Percentiles rank a stretch among this genome's conserved stretches.
phyloP scores from a whole-genome alignment of 2,888 invertebrate species.

The Papilio protenor region DNA sequence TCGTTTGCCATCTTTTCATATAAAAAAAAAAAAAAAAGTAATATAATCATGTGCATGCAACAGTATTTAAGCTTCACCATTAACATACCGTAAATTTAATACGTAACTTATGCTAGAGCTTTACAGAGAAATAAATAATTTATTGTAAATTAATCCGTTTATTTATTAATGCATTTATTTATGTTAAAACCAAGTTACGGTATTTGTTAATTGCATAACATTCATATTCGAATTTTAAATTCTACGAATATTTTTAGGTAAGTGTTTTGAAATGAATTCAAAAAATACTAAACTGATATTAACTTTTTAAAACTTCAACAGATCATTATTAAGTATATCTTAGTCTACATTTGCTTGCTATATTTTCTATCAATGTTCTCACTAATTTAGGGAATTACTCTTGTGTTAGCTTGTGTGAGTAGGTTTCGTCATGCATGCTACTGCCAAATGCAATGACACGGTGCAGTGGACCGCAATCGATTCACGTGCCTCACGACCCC shows the following conservation, averaged over 20 bases:
- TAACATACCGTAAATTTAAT: neutral
- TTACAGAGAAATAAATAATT: neutral
- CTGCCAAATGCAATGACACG: slow-evolving; percentile 24
- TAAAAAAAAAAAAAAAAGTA: too few species aligned
- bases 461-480: slow-evolving; percentile 6
- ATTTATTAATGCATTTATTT: neutral
- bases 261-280: too few species aligned
- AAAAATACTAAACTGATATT: too few species aligned
- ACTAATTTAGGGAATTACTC: neutral
- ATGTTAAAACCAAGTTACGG: neutral
- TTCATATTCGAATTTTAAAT: neutral
- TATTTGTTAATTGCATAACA: neutral
- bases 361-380: neutral
- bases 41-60: neutral
- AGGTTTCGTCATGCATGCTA: neutral
- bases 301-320: too few species aligned
- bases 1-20: too few species aligned
- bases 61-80: neutral
- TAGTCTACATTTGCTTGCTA: too few species aligned
- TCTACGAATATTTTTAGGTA: neutral
- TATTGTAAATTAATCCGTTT: neutral
- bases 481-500: neutral
- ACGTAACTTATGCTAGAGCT: neutral
- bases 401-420: neutral
- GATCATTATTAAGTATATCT: too few species aligned